Evolutionary conservation across 2,888 invertebrate species (phyloP), one percentile per base, ranked within the genome.

Genomic region (Ganaspis brasiliensis): DNA sequence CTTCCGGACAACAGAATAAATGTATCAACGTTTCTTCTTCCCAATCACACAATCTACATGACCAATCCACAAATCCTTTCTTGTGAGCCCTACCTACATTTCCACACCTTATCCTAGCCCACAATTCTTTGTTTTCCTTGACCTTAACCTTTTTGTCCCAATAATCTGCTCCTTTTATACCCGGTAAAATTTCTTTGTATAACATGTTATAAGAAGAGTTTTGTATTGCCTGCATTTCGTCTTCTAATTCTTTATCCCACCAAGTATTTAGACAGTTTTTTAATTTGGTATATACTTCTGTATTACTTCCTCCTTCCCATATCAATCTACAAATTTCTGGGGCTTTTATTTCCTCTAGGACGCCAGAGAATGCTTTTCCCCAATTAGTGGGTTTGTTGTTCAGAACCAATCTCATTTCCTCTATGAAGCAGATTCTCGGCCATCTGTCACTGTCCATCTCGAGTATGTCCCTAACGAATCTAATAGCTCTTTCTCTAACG

Each of bases 141-240:
- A 31, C 31, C 6, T 31, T 31, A 6, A 35, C 55, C 19, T n/a
- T 26, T 40, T 40, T 49, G 8, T 40, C 37, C 21, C 37, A 37
- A 19, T 75, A 70, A n/a, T 31, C 26, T 55, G 10, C 26, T 19
- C 52, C 14, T 2, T 31, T 19, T 1, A 4, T 1, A 1, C 21
- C 4, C 16, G 6, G 21, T 16, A 40, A 35, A 2, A 35, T 14
- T 9, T 37, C 8, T n/a, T 24, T 67, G 37, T 67, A 31, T 12
- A 14, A 9, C 1, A 12, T 10, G 59, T 14, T 35, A 3, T 31
- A 40, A 2, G 21, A 52, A 26, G 24, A 45, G 16, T 72, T 74
- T 74, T 37, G 19, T 37, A 77, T 57, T 73, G 19, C n/a, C 52
- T n/a, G n/a, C n/a, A 52, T 21, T 56, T 70, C 26, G 72, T 26